Base-by-base conservation (phyloP, 2,113 vertebrate species). In the Hydropotes inermis region DNA sequence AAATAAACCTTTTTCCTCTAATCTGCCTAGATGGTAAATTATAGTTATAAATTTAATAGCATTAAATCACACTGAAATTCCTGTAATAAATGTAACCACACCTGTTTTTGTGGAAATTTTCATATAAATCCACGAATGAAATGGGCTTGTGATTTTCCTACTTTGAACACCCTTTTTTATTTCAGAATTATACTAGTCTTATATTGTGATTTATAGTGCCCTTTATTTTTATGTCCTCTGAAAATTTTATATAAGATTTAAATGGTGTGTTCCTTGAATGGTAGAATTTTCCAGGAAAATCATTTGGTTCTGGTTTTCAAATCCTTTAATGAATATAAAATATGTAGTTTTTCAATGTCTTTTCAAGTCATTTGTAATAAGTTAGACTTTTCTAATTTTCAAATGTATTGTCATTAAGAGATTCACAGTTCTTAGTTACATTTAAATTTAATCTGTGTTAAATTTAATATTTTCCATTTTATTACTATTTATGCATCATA, bases 341-440 rank as follows among this genome's bases (percentile, higher is more conserved):
- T 60, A 90, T 45, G 85, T 2, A 60, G 10, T 58, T 64, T 55
- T 95, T 83, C 9, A 70, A 10, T 87, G 33, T 81, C 13, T 90
- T 95, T 87, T 91, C 88, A 92, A 88, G 11, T 64, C 23, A 76
- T 89, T 86, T 82, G n/a, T 91, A 89, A 36, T 54, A 95, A 87
- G 30, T 87, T 88, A 70, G 19, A 55, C 58, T 54, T 87, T 50
- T 74, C 45, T 87, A 61, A 85, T 94, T 85, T 92, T 89, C 12
- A 93, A 58, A 78, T 58, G 33, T 74, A 25, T 89, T 55, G 15
- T 61, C 36, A 54, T 83, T 83, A 92, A 78, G 14, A 84, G 23
- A 55, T 27, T 60, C 25, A 97, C 61, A 90, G 27, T 55, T 81
- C 25, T 70, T 50, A 61, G 39, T 79, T 87, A 67, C 21, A 82